Base-by-base conservation (phyloP, 2,797 vertebrate genomes). In the Taenioides sp. region DNA sequence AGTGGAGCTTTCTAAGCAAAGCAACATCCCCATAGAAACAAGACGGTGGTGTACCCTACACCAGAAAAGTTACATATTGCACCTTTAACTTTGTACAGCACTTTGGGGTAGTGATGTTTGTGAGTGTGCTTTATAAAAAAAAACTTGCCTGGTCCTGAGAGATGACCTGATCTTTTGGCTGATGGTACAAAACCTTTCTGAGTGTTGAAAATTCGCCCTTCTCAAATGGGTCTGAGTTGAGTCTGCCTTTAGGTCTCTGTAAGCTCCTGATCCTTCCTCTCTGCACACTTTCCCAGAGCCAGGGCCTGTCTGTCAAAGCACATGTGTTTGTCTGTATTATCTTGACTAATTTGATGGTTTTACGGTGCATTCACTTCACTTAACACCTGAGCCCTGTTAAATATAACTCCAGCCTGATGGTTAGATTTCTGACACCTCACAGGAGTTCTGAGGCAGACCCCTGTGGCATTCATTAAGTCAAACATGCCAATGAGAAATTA, bases 241-340 rank as follows among this genome's bases (percentile, higher is more conserved):
- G 79, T 80, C 74, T 72, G 80, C 79, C 90, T 79, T 52, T 0
- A 80, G 88, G 90, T 84, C 64, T 49, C 83, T 80, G 22, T 86
- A 87, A 90, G 87, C 89, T 75, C 82, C 84, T 92, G 91, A 92
- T 88, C 89, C 72, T 72, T 80, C 82, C 76, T 78, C 74, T 70
- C 71, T 37, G 71, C 78, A 79, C 80, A 72, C 60, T 67, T 82
- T 86, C 87, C 85, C 80, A 47, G 43, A 47, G 34, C 34, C 34
- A 37, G 9, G 9, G 40, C 72, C 88, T 90, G 88, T 88, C 88
- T 70, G 81, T 92, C 90, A 90, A 90, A 87, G 31, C 69, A 37
- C 23, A 63, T 58, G 34, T 11, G 5, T 28, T 7, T 61, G 25
- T 82, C 50, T 17, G 27, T 18, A 23, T 34, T 55, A 55, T 34